Conservation (phyloP, 2,888 invertebrate species). For the Acanthosepion esculentum region DNA sequence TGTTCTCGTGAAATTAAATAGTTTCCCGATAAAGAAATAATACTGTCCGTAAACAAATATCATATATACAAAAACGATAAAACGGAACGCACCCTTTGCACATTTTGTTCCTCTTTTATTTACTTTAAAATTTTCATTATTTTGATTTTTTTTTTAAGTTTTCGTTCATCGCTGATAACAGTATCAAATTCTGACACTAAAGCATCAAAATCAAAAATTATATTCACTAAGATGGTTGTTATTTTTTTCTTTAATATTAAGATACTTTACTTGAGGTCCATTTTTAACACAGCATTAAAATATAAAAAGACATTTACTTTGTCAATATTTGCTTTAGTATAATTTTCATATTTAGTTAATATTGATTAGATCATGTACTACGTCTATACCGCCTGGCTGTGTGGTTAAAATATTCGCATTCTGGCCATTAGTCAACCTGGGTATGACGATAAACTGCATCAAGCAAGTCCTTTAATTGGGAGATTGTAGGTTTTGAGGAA, state of each 20-base stretch:
- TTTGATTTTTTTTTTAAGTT: background rate
- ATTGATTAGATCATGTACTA: background rate
- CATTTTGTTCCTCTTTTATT: background rate
- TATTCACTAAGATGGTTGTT: background rate
- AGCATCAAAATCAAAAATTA: background rate
- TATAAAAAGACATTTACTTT: background rate
- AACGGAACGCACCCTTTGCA: background rate
- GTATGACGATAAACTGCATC: too few relatives aligned
- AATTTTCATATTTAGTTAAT: background rate
- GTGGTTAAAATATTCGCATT: too few relatives aligned
- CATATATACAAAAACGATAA: background rate
- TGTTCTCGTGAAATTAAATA: constrained; percentile 33
- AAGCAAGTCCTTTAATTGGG: too few relatives aligned
- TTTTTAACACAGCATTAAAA: background rate
- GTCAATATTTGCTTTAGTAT: background rate
- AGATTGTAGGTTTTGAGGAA: too few relatives aligned
- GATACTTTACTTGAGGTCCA: background rate
- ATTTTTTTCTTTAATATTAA: background rate
- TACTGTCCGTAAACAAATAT: constrained; percentile 11
- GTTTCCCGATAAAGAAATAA: background rate
- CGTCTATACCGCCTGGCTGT: too few relatives aligned
- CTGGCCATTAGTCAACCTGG: too few relatives aligned
- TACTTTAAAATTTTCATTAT: background rate
- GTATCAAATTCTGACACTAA: background rate
- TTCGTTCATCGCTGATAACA: background rate